Percentiles rank a stretch among this genome's conserved stretches.
Conservation (phyloP, 2,797 vertebrate genomes). For the Brachyalestes nurse region DNA sequence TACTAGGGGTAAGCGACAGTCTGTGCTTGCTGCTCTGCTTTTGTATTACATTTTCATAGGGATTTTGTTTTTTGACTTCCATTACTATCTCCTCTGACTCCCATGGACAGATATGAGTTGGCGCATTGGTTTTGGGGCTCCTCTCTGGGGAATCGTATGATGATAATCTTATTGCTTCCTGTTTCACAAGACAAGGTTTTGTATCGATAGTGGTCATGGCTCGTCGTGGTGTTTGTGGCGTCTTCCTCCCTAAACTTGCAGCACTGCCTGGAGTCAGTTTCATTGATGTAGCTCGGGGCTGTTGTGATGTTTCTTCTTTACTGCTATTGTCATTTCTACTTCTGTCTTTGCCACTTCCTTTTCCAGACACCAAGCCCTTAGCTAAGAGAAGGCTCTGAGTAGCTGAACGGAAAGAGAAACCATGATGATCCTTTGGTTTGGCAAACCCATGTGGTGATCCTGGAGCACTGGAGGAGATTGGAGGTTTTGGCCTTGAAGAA, state of each 20-base stretch:
- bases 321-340: slow-evolving; percentile 35
- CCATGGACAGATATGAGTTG: slow-evolving; percentile 66
- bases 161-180: slow-evolving; percentile 75
- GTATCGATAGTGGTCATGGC: slow-evolving; percentile 68
- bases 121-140: slow-evolving; percentile 69
- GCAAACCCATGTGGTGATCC: slow-evolving; percentile 67
- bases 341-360: slow-evolving; percentile 52
- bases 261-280: slow-evolving; percentile 60
- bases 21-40: slow-evolving; percentile 65
- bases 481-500: slow-evolving; percentile 61
- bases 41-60: slow-evolving; percentile 69
- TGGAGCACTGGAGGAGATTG: slow-evolving; percentile 76
- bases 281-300: slow-evolving; percentile 64
- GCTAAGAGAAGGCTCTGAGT: slow-evolving; percentile 79
- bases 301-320: slow-evolving; percentile 55
- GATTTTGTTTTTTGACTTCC: slow-evolving; percentile 61
- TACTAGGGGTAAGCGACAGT: slow-evolving; percentile 69
- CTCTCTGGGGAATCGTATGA: slow-evolving; percentile 74
- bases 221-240: slow-evolving; percentile 66
- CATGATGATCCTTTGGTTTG: slow-evolving; percentile 67
- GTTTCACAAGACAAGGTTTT: slow-evolving; percentile 80
- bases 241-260: slow-evolving; percentile 62
- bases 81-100: slow-evolving; percentile 69
- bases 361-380: slow-evolving; percentile 74
- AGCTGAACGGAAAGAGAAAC: slow-evolving; percentile 73